Conservation (phyloP, 2,113 vertebrate genomes). For the Mustelus asterias region DNA sequence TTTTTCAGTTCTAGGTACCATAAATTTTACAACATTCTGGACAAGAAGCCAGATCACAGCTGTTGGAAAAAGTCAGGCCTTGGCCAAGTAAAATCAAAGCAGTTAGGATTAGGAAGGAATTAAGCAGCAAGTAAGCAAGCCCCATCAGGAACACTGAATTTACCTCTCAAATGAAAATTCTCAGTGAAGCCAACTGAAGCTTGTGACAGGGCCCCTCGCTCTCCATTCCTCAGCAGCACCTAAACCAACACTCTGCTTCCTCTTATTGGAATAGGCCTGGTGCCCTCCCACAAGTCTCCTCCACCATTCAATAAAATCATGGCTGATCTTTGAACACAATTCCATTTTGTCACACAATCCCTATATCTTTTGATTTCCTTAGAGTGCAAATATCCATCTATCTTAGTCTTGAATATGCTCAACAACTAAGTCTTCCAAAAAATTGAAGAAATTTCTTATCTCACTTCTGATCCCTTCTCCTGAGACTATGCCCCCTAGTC, state of each 20-base stretch:
- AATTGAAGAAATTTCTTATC: too few relatives aligned
- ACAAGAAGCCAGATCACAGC: neutral
- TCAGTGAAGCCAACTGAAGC: neutral
- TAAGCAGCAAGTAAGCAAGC: neutral
- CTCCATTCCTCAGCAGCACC: neutral
- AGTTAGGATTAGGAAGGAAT: neutral
- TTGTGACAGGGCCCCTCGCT: rapidly evolving
- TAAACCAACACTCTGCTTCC: neutral
- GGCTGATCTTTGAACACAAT: neutral
- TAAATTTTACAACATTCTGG: neutral
- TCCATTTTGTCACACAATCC: neutral
- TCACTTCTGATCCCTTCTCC: too few relatives aligned
- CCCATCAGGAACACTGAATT: neutral
- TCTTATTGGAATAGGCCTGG: neutral
- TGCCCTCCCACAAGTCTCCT: neutral
- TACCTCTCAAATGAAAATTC: neutral
- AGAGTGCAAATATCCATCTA: neutral
- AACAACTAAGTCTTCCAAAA: too few relatives aligned
- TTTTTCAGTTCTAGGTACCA: neutral
- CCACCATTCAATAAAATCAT: neutral
- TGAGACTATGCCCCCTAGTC: too few relatives aligned
- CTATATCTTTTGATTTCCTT: neutral
- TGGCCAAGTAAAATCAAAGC: neutral
- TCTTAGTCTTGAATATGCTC: too few relatives aligned
- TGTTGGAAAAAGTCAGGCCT: neutral